phyloP scores from a whole-genome alignment of 1,140 invertebrate species.

The Drosophila saltans region DNA sequence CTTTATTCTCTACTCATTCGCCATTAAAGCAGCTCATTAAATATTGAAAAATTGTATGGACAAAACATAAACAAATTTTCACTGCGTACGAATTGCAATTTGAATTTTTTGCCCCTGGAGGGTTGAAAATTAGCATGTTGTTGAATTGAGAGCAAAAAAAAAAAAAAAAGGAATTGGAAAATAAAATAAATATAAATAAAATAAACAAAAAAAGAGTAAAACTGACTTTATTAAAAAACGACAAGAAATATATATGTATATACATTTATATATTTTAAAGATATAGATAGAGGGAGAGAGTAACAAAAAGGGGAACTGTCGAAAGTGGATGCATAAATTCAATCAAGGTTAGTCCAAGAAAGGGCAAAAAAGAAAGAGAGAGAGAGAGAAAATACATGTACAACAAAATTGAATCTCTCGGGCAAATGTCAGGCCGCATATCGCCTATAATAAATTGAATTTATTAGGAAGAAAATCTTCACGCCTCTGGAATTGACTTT shows the following conservation, averaged over 20 bases:
- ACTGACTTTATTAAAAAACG: slow-evolving; percentile 53
- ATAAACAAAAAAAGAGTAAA: slow-evolving; percentile 14
- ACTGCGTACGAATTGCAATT: slow-evolving; percentile 55
- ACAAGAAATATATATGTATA: slow-evolving; percentile 24
- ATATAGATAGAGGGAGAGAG: not conserved
- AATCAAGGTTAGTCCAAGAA: slow-evolving; percentile 6
- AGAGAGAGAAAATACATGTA: not conserved
- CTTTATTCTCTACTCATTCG: slow-evolving; percentile 8
- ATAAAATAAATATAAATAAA: too few species aligned
- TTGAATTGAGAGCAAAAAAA: slow-evolving; percentile 33
- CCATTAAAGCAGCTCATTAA: slow-evolving; percentile 55
- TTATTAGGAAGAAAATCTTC: slow-evolving; percentile 52
- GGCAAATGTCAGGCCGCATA: slow-evolving; percentile 57
- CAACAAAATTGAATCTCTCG: slow-evolving; percentile 60
- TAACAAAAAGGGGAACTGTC: not conserved
- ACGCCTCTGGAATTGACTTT: slow-evolving; percentile 31
- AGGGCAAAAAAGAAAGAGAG: not conserved
- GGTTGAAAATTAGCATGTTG: slow-evolving; percentile 51
- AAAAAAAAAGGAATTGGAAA: slow-evolving; percentile 25
- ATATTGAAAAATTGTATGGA: slow-evolving; percentile 73
- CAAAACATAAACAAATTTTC: slow-evolving; percentile 49
- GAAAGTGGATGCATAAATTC: slow-evolving; percentile 1
- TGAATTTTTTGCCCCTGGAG: slow-evolving; percentile 40
- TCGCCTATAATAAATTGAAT: slow-evolving; percentile 73
- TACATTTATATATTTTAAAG: not conserved